These are phyloP conservation scores for Pollenia amentaria DNA, from an alignment of 2,888 invertebrate genomes.

Conservation along the genomic window DNA sequence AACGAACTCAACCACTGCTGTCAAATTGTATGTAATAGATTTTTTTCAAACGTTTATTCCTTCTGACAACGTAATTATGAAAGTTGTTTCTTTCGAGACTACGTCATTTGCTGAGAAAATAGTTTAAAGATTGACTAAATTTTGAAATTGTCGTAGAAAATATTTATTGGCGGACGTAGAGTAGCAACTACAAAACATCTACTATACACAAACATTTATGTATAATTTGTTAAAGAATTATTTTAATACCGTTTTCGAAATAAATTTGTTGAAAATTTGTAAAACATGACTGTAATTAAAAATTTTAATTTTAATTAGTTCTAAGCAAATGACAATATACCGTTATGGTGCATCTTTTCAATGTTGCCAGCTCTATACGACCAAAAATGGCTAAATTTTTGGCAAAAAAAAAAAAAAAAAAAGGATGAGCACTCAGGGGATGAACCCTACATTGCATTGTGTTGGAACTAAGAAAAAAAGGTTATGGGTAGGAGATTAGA, in stretches of 20 bases:
- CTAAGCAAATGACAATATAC: not conserved
- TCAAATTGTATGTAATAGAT: constrained; percentile 41
- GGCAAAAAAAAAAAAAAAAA: no score
- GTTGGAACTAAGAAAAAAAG: no score
- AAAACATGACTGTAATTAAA: not conserved
- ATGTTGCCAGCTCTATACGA: no score
- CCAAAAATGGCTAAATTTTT: no score
- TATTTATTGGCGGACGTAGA: constrained; percentile 4
- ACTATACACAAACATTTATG: not conserved
- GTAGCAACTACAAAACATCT: not conserved
- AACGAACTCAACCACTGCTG: constrained; percentile 48
- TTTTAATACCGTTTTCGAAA: constrained; percentile 9
- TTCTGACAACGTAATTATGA: not conserved
- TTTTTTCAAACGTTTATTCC: constrained; percentile 4
- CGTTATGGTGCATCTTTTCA: no score
- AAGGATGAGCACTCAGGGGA: no score
- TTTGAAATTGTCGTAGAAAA: constrained; percentile 45
- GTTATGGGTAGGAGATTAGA: no score
- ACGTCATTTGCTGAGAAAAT: constrained; percentile 58
- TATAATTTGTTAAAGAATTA: not conserved
- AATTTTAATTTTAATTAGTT: not conserved
- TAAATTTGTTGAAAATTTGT: constrained; percentile 5
- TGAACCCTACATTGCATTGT: no score
- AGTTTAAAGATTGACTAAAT: constrained; percentile 56
- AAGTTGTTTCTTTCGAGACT: constrained; percentile 20